Percentiles rank a stretch among this genome's conserved stretches.
phyloP scores from a whole-genome alignment of 1,140 invertebrate genomes.

The Hylyphantes graminicola region DNA sequence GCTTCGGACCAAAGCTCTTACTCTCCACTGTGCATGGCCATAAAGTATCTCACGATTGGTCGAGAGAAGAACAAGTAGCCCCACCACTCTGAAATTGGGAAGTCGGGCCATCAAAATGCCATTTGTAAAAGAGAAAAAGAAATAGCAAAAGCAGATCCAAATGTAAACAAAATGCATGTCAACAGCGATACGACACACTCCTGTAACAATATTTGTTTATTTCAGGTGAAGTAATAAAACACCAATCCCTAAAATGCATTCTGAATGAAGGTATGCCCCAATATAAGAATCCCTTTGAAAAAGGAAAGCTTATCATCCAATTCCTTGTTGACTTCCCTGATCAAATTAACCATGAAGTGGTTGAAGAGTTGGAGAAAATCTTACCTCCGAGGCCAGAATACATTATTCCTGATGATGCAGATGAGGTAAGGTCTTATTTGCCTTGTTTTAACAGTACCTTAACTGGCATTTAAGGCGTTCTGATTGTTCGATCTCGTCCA shows the following conservation, averaged over 20 bases:
- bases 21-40: too few species aligned
- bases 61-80: too few species aligned
- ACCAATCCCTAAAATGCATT: conserved; percentile 91
- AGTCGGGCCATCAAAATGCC: too few species aligned
- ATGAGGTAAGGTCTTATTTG: conserved; percentile 73
- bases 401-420: conserved; percentile 85
- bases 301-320: conserved; percentile 92
- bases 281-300: conserved; percentile 96
- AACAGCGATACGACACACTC: too few species aligned
- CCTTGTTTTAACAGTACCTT: neutral
- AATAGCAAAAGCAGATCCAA: too few species aligned
- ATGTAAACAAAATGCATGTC: too few species aligned
- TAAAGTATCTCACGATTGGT: too few species aligned
- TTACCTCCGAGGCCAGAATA: conserved; percentile 81
- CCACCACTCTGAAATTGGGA: too few species aligned
- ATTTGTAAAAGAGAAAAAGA: too few species aligned
- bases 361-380: conserved; percentile 84
- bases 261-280: conserved; percentile 96
- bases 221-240: conserved; percentile 83
- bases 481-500: too few species aligned
- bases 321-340: conserved; percentile 91
- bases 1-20: too few species aligned
- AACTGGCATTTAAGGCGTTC: too few species aligned
- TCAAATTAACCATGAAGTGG: conserved; percentile 76
- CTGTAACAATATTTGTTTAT: conserved; percentile 32